A percentile compares a stretch with the other conserved stretches of the same genome.
Conservation (phyloP, 2,113 vertebrate species). For the Porphyrio hochstetteri region DNA sequence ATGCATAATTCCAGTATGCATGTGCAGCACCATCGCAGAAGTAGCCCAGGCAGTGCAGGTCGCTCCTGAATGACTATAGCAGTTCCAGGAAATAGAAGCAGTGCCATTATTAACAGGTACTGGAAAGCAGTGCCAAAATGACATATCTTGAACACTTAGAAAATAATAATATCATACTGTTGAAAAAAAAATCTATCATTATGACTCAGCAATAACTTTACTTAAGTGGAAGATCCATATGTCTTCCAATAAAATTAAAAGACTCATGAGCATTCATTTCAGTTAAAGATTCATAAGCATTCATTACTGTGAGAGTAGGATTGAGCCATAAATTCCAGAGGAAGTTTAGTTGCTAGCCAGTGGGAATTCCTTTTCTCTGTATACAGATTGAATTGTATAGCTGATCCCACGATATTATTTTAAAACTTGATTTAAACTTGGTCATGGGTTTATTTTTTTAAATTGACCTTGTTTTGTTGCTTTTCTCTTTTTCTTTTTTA, state of each 20-base stretch:
- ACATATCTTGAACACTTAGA: not conserved
- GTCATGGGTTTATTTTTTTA: not conserved
- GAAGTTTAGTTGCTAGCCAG: not conserved
- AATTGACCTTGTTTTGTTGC: not conserved
- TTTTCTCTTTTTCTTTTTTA: not conserved
- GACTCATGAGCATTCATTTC: not conserved
- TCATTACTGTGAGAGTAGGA: not conserved
- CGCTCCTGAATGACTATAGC: not conserved
- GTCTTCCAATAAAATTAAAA: conserved; percentile 28
- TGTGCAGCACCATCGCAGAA: not conserved
- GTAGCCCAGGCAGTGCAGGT: not conserved
- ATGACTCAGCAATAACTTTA: conserved; percentile 6
- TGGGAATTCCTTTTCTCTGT: not conserved
- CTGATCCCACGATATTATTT: not conserved
- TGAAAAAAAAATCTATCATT: not conserved
- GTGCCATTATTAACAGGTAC: not conserved
- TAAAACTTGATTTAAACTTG: not conserved
- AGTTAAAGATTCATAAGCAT: conserved; percentile 9
- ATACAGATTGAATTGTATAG: not conserved
- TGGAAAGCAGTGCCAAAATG: conserved; percentile 15
- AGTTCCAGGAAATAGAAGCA: not conserved
- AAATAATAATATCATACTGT: not conserved
- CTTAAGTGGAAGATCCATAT: not conserved
- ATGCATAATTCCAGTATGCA: not conserved
- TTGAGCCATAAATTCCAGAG: not conserved